Percentiles rank a stretch among this genome's conserved stretches.
Evolutionary conservation across 2,888 invertebrate genomes (phyloP).

Genomic region (Acanthacorydalis orientalis): DNA sequence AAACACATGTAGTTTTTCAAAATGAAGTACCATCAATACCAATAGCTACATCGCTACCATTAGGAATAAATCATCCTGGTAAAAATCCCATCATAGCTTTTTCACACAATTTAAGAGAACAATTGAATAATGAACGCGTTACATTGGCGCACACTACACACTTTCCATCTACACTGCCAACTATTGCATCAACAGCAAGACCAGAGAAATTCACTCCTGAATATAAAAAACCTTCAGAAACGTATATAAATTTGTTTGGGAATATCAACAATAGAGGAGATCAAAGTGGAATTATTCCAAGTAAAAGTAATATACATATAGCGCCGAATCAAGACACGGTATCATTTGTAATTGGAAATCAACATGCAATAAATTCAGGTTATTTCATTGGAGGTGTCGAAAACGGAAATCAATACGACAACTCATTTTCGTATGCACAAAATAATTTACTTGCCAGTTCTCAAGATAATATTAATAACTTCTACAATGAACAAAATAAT

Average conservation of each 20-base stretch:
- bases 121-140: slow-evolving; percentile 24
- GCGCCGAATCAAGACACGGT: slow-evolving; percentile 45
- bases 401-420: slow-evolving; percentile 30
- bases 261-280: no score
- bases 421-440: no score
- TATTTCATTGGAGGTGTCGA: slow-evolving; percentile 29
- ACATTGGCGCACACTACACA: slow-evolving; percentile 6
- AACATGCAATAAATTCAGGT: slow-evolving; percentile 35
- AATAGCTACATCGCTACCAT: slow-evolving; percentile 24
- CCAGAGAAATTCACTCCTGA: no score
- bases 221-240: no score
- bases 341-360: slow-evolving; percentile 44
- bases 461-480: no score
- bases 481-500: no score
- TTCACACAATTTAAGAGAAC: slow-evolving; percentile 22
- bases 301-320: slow-evolving; percentile 44
- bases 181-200: slow-evolving; percentile 16
- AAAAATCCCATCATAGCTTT: slow-evolving; percentile 2
- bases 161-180: neutral
- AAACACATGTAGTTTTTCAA: neutral
- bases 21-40: slow-evolving; percentile 9
- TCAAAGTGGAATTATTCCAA: slow-evolving; percentile 20
- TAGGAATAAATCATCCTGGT: slow-evolving; percentile 22
- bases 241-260: no score
- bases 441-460: no score